These are phyloP conservation scores for Planococcus citri DNA, from an alignment of 1,140 invertebrate species.

Conservation along the genomic window DNA sequence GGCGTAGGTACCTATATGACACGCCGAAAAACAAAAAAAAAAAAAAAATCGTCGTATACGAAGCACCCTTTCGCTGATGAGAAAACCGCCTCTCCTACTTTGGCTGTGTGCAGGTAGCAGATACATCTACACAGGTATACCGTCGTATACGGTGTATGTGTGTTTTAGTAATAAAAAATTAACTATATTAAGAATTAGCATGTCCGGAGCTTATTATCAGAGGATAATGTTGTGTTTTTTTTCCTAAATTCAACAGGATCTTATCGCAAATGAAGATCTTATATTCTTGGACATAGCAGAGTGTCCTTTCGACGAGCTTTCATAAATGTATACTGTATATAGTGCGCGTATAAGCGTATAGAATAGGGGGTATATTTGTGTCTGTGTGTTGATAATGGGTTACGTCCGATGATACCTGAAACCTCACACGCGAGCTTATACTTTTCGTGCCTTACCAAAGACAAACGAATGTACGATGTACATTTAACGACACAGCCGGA, in stretches of 20 bases:
- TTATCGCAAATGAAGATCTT: conserved; percentile 7
- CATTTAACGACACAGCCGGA: not conserved
- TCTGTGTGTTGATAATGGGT: not conserved
- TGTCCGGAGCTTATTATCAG: conserved; percentile 6
- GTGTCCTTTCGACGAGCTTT: conserved; percentile 6
- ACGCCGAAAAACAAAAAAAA: not conserved
- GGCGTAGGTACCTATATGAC: no score
- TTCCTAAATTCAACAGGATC: conserved; percentile 3
- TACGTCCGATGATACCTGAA: not conserved
- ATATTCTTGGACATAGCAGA: not conserved
- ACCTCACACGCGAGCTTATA: conserved; percentile 5
- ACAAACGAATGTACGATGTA: not conserved
- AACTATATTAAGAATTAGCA: conserved; percentile 8
- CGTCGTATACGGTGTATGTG: no score
- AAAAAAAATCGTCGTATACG: not conserved
- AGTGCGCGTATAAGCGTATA: not conserved
- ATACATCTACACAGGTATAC: not conserved
- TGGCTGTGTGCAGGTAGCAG: no score
- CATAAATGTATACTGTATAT: not conserved
- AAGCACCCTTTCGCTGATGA: not conserved
- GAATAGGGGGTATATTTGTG: not conserved
- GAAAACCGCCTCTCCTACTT: not conserved
- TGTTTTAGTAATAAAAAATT: not conserved
- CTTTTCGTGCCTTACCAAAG: not conserved
- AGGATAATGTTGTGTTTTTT: not conserved